Evolutionary conservation across 2,113 vertebrate genomes (phyloP).

Genomic region (Chloebia gouldiae): DNA sequence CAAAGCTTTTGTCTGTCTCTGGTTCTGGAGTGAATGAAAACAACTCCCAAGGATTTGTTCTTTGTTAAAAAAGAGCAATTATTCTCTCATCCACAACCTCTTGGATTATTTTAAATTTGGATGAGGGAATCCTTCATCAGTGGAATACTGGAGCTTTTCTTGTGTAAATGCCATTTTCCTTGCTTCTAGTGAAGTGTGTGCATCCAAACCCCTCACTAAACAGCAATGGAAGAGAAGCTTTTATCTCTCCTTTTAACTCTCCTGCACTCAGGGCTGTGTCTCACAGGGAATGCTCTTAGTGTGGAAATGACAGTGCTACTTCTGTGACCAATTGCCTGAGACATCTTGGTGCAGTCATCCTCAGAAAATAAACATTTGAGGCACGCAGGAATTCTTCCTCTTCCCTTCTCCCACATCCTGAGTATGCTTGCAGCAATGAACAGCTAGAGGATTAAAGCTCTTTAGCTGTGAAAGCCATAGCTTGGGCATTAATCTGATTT

Average conservation of each 20-base stretch:
- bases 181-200: not conserved
- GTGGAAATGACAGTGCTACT: not conserved
- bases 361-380: not conserved
- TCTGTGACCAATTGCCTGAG: not conserved
- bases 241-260: not conserved
- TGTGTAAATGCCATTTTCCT: not conserved
- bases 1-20: not conserved
- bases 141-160: not conserved
- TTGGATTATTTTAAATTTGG: not conserved
- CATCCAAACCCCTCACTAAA: not conserved
- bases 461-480: not conserved
- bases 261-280: not conserved
- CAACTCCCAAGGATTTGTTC: not conserved
- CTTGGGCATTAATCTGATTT: not conserved
- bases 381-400: rapidly evolving
- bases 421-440: not conserved
- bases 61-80: not conserved
- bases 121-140: not conserved
- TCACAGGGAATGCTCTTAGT: not conserved
- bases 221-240: not conserved
- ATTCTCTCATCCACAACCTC: not conserved
- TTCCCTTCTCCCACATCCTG: not conserved
- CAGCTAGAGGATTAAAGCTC: not conserved
- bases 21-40: not conserved
- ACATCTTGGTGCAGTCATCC: not conserved